phyloP scores from a whole-genome alignment of 2,113 vertebrate genomes.

The Alligator mississippiensis region DNA sequence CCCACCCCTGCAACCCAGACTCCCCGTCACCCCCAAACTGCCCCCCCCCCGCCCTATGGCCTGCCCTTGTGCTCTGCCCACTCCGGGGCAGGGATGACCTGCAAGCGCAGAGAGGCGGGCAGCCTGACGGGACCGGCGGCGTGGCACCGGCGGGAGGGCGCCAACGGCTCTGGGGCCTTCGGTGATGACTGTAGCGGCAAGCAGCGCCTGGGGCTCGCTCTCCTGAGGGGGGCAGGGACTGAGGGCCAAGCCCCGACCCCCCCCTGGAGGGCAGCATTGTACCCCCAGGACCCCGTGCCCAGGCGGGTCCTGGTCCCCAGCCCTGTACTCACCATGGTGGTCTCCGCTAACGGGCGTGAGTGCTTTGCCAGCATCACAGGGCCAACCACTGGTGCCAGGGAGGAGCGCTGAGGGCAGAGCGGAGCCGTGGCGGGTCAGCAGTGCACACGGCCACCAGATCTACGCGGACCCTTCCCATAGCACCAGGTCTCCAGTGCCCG shows the following conservation, averaged over 20 bases:
- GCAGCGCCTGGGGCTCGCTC: constrained; percentile 59
- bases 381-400: constrained; percentile 60
- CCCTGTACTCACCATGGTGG: constrained; percentile 26
- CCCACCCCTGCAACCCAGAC: no score
- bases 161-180: constrained; percentile 42
- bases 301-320: fast-evolving
- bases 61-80: no score
- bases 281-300: neutral
- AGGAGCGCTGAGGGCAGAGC: constrained; percentile 54
- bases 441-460: constrained; percentile 38
- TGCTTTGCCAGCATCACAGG: constrained; percentile 27
- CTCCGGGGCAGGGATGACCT: constrained; percentile 40
- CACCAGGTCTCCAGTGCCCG: neutral
- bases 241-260: neutral
- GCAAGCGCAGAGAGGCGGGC: constrained; percentile 10
- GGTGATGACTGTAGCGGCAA: constrained; percentile 62
- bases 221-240: constrained; percentile 59
- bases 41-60: no score
- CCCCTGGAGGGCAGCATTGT: no score
- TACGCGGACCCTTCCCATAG: fast-evolving
- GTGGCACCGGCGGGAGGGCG: constrained; percentile 47
- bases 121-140: constrained; percentile 49
- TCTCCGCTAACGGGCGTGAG: constrained; percentile 24
- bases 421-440: neutral
- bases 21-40: no score